Percentiles rank a stretch among this genome's conserved stretches.
phyloP scores from a whole-genome alignment of 2,797 vertebrate species.

The Leuciscus waleckii region DNA sequence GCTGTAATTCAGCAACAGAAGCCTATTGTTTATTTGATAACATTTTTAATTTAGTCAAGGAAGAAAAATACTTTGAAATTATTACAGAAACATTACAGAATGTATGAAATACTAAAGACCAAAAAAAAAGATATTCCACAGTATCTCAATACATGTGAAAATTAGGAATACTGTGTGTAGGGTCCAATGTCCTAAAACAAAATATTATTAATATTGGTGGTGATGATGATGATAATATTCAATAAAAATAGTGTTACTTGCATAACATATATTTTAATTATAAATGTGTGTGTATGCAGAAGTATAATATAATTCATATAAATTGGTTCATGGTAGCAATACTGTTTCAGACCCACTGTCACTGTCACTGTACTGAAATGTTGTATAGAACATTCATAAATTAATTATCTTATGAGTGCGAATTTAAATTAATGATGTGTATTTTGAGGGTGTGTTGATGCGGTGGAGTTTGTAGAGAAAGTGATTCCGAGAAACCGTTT shows the following conservation, averaged over 20 bases:
- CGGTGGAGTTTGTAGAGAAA: neutral
- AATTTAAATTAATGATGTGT: neutral
- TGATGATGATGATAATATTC: neutral
- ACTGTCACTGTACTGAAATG: neutral
- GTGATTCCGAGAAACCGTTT: neutral
- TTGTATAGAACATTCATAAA: neutral
- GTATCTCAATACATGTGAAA: neutral
- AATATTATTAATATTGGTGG: neutral
- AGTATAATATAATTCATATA: neutral
- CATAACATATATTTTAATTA: neutral
- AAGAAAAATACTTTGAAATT: neutral
- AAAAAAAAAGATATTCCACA: neutral
- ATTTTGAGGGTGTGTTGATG: neutral
- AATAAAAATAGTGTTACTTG: neutral
- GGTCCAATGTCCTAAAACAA: neutral
- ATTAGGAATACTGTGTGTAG: neutral
- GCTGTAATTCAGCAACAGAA: neutral
- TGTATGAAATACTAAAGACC: neutral
- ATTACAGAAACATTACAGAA: neutral
- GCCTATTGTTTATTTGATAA: slow-evolving; percentile 15
- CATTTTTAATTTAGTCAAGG: neutral
- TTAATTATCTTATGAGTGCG: neutral
- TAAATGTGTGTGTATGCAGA: neutral
- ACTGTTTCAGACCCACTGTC: neutral
- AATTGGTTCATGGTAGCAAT: neutral